These are phyloP conservation scores for Protophormia terraenovae DNA, from an alignment of 2,888 invertebrate genomes.

Conservation along the genomic window DNA sequence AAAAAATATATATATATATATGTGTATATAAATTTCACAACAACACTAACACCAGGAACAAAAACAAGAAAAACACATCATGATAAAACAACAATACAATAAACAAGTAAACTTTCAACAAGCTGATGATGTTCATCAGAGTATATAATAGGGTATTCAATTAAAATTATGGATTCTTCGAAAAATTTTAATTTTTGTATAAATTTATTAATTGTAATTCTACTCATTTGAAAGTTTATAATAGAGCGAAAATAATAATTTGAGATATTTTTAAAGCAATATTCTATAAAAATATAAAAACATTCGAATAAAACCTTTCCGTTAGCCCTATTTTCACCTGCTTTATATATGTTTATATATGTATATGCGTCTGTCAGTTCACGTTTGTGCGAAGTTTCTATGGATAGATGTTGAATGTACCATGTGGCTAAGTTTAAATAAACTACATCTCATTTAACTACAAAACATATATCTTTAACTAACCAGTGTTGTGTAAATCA, in stretches of 20 bases:
- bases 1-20: neutral
- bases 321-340: no score
- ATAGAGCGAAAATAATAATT: no score
- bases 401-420: neutral
- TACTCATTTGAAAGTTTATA: no score
- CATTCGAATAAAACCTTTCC: no score
- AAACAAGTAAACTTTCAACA: constrained; percentile 49
- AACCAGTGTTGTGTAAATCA: neutral
- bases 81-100: constrained; percentile 39
- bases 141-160: neutral
- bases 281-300: no score
- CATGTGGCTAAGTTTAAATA: neutral
- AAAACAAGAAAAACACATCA: neutral
- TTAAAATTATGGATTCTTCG: no score
- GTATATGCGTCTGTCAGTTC: neutral
- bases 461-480: constrained; percentile 6
- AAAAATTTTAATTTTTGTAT: no score
- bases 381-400: neutral
- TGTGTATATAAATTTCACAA: neutral
- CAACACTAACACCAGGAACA: constrained; percentile 17
- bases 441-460: constrained; percentile 1
- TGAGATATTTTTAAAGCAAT: no score
- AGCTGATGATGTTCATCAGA: neutral
- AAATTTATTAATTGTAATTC: no score
- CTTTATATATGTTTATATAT: no score